Evolutionary conservation across 2,888 invertebrate species (phyloP).

Genomic region (Harmothoe impar): DNA sequence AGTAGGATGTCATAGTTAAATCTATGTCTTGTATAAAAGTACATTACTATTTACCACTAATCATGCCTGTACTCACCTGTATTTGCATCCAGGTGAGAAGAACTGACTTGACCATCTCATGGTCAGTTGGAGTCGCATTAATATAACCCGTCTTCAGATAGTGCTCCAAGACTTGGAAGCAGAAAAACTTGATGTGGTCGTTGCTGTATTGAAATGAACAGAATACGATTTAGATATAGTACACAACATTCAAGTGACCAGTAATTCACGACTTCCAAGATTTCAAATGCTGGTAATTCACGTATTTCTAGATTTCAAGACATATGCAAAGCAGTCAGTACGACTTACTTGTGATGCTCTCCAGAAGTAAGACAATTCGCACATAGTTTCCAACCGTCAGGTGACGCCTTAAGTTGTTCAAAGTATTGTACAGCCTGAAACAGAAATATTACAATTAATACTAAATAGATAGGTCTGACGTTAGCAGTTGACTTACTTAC

Average conservation of each 20-base stretch:
- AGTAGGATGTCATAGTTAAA: too few species aligned
- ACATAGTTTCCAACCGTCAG: conserved; percentile 84
- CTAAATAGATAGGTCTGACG: too few species aligned
- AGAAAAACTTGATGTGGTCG: conserved; percentile 84
- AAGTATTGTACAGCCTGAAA: conserved; percentile 84
- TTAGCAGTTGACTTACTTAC: too few species aligned
- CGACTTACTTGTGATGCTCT: conserved; percentile 76
- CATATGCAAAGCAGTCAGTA: neutral
- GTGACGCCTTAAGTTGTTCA: conserved; percentile 84
- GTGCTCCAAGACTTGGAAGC: conserved; percentile 85
- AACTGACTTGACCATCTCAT: conserved; percentile 82
- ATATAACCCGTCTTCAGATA: conserved; percentile 83
- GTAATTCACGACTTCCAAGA: neutral
- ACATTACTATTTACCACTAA: too few species aligned
- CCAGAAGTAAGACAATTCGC: conserved; percentile 81
- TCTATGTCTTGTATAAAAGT: too few species aligned
- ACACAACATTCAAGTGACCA: neutral
- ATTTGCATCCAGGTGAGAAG: conserved; percentile 83
- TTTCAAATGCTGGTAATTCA: too few species aligned
- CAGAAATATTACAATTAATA: too few species aligned
- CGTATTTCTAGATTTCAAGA: too few species aligned
- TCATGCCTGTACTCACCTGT: conserved; percentile 76
- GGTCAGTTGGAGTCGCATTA: conserved; percentile 75
- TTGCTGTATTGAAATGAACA: conserved; percentile 75
- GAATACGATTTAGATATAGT: too few species aligned